Conservation (phyloP, 2,888 invertebrate species). For the Sinodicranocentrus sp. region DNA sequence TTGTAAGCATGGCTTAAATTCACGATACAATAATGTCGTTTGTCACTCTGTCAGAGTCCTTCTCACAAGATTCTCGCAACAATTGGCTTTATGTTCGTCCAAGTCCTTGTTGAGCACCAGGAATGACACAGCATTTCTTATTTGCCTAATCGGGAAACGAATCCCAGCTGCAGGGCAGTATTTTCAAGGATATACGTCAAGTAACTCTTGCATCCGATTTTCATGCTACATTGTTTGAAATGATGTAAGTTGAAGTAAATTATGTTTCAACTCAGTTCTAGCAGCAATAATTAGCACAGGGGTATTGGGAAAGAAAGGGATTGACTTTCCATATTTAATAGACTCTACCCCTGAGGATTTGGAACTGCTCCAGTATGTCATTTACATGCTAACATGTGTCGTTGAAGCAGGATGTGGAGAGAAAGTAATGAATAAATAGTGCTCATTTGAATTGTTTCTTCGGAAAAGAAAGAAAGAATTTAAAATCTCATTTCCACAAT, state of each 20-base stretch:
- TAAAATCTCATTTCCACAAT: neutral
- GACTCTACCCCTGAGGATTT: constrained; percentile 70
- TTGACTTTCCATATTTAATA: constrained; percentile 50
- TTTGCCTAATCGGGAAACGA: constrained; percentile 52
- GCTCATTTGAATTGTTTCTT: neutral
- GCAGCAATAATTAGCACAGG: constrained; percentile 57
- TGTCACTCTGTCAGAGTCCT: constrained; percentile 42
- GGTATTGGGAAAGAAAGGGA: constrained; percentile 14
- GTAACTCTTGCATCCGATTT: neutral
- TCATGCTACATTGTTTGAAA: no score
- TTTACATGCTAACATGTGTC: constrained; percentile 69
- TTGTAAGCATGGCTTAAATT: no score
- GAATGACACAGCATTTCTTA: constrained; percentile 69
- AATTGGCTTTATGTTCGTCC: constrained; percentile 39
- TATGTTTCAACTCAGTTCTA: no score
- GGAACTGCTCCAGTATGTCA: constrained; percentile 70
- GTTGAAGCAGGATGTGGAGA: constrained; percentile 50
- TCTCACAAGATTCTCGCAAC: constrained; percentile 45
- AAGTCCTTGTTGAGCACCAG: constrained; percentile 49
- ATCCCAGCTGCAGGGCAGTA: constrained; percentile 55
- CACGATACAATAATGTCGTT: neutral
- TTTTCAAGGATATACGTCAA: constrained; percentile 51
- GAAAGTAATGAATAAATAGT: constrained; percentile 31
- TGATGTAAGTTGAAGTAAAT: no score
- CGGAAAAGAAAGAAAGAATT: neutral